phyloP scores from a whole-genome alignment of 2,113 vertebrate species.

The Myanophis thanlyinensis region DNA sequence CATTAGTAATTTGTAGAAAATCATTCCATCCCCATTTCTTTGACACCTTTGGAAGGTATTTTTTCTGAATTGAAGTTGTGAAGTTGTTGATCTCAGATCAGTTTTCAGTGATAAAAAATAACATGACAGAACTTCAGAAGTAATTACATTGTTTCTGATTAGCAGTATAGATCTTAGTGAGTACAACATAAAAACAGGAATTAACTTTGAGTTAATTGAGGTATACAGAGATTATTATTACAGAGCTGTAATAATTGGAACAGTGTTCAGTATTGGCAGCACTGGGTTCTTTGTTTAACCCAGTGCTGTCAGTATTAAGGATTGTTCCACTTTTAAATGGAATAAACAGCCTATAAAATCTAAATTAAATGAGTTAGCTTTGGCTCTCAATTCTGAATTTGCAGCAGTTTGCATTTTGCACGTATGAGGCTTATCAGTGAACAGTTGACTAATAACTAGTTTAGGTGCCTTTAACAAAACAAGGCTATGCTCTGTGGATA shows the following conservation, averaged over 20 bases:
- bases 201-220: not conserved
- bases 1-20: conserved; percentile 41
- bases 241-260: not conserved
- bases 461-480: not conserved
- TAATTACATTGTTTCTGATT: not conserved
- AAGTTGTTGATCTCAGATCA: not conserved
- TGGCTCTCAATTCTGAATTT: not conserved
- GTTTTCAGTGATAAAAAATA: not conserved
- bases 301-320: not conserved
- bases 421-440: not conserved
- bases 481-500: not conserved
- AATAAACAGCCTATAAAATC: not conserved
- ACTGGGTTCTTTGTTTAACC: not conserved
- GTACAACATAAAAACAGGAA: not conserved
- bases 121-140: conserved; percentile 15
- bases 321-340: not conserved
- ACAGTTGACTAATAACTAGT: not conserved
- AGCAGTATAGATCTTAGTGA: not conserved
- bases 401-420: not conserved
- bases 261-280: not conserved
- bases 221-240: not conserved
- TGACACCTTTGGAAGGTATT: conserved; percentile 38
- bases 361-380: not conserved
- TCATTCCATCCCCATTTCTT: conserved; percentile 17
- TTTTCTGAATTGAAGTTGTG: conserved; percentile 22